Base-by-base conservation (phyloP, 1,140 invertebrate species). In the Polypedilum pembai region DNA sequence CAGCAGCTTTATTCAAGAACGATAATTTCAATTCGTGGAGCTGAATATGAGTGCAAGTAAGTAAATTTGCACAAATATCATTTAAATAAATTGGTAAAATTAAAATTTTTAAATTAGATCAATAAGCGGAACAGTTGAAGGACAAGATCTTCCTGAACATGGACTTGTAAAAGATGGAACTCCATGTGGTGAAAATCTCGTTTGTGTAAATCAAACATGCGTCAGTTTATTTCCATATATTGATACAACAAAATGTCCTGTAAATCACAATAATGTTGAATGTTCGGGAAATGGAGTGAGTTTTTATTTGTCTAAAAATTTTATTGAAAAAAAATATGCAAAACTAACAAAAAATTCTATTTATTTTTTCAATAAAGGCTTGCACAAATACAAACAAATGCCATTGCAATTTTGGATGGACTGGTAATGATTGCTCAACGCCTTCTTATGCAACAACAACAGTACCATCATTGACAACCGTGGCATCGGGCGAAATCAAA, bases 331-430 rank as follows among this genome's bases (percentile, higher is more conserved):
- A 40, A 10, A 17, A 69, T 10, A 40, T 75, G n/a, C 8, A 69
- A 15, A 75, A 41, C 15, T 73, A 17, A 75, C 63, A 21, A n/a
- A 17, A 73, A 8, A 73, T 73, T 76, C 1, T 69, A 24, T 69
- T 40, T 41, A 33, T 33, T 33, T 33, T 33, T 3, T 56, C 21
- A 56, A 66, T 75, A 65, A 80, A 98, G 95, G 88, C 92, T 73
- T 99, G 97, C 83, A 96, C 96, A 1, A 98, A 97, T 82, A 84
- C 89, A 63, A 95, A 96, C 82, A 92, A 90, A 76, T 98, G 97
- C 83, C 91, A 93, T 80, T 99, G 97, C 85, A 85, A 93, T 78
- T 82, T 85, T 73, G 94, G 95, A 73, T 98, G 94, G 94, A 89
- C 87, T 40, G 95, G 94, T 21, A 82, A 87, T 2, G 95, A 98